These are phyloP conservation scores for Cryptocephalus primarius DNA, from an alignment of 2,888 invertebrate species.

Conservation along the genomic window DNA sequence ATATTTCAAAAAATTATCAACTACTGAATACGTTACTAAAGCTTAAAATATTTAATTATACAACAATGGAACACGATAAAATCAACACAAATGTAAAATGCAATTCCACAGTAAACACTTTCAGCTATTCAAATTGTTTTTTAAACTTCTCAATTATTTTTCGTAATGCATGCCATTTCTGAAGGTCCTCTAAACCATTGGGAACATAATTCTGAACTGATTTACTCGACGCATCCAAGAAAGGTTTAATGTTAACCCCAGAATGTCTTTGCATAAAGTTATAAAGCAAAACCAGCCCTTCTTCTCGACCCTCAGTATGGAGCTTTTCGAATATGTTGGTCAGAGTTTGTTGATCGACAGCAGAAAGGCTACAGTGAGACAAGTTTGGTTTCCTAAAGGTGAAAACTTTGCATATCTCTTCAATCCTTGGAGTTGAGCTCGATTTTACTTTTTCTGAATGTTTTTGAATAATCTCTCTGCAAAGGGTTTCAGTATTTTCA, in stretches of 20 bases:
- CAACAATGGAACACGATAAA: too few species aligned
- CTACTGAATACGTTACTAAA: too few species aligned
- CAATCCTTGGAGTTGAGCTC: conserved; percentile 79
- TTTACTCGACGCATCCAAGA: conserved; percentile 70
- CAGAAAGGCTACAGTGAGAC: conserved; percentile 45
- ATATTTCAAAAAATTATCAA: too few species aligned
- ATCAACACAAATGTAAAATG: too few species aligned
- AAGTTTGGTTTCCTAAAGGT: conserved; percentile 39
- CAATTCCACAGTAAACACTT: too few species aligned
- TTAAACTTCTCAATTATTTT: too few species aligned
- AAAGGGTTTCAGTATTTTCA: conserved; percentile 71
- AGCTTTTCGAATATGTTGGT: conserved; percentile 86
- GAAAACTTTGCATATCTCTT: conserved; percentile 59
- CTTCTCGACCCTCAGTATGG: conserved; percentile 75
- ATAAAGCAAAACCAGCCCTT: conserved; percentile 71
- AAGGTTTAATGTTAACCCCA: conserved; percentile 75
- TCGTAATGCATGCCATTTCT: too few species aligned
- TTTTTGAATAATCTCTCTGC: conserved; percentile 64
- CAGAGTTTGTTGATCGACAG: conserved; percentile 72
- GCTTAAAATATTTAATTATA: too few species aligned
- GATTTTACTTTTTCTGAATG: conserved; percentile 68
- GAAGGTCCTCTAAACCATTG: conserved; percentile 56
- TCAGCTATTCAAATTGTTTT: too few species aligned
- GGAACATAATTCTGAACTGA: conserved; percentile 82
- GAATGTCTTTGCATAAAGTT: conserved; percentile 73